Conservation (phyloP, 1,140 invertebrate species). For the Globodera rostochiensis region DNA sequence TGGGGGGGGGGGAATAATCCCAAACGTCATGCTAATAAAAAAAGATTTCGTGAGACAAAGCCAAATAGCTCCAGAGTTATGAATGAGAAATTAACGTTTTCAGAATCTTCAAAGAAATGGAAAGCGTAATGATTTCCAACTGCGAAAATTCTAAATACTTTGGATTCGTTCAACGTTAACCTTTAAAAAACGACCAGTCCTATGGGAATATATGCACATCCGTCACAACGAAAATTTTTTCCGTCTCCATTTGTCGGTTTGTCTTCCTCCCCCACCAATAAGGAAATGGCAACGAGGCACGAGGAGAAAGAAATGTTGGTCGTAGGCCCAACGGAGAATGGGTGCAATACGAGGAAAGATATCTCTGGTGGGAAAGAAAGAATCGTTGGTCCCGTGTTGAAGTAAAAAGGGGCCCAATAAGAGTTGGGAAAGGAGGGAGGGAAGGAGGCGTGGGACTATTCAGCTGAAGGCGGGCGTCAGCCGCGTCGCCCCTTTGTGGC, state of each 20-base stretch:
- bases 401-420: not conserved
- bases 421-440: not conserved
- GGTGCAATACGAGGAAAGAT: not conserved
- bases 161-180: too few relatives aligned
- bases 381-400: not conserved
- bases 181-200: not conserved
- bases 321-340: not conserved
- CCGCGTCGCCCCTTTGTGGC: not conserved
- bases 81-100: too few relatives aligned
- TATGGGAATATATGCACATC: not conserved
- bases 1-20: too few relatives aligned
- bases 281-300: not conserved
- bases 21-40: too few relatives aligned
- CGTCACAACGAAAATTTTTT: not conserved
- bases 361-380: not conserved
- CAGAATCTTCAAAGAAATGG: too few relatives aligned
- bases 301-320: not conserved
- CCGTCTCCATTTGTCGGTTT: too few relatives aligned
- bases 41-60: too few relatives aligned
- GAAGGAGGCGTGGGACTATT: not conserved
- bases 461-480: not conserved
- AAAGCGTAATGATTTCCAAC: too few relatives aligned
- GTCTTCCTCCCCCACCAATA: not conserved
- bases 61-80: too few relatives aligned
- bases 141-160: too few relatives aligned